Conservation (phyloP, 2,113 vertebrate genomes). For the Perognathus longimembris region DNA sequence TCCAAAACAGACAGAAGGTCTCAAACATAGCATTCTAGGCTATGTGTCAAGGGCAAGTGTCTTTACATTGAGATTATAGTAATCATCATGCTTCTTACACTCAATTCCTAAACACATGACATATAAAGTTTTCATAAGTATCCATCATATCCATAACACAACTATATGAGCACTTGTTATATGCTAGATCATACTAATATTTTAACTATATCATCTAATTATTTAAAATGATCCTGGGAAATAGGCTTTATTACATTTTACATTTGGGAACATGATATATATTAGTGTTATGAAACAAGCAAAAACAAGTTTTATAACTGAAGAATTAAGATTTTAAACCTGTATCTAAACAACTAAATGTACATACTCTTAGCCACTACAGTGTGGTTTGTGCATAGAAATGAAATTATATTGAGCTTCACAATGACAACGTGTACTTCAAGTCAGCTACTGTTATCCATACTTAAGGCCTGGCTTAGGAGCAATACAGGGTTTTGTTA, state of each 20-base stretch:
- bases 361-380: background rate
- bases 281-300: constrained; percentile 5
- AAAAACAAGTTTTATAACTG: background rate
- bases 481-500: background rate
- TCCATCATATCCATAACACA: background rate
- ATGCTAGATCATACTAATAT: background rate
- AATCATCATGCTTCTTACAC: background rate
- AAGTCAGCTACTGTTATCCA: background rate
- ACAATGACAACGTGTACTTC: background rate
- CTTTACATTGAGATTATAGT: background rate
- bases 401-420: background rate
- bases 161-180: background rate
- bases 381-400: background rate
- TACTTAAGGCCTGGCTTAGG: constrained; percentile 9
- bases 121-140: background rate
- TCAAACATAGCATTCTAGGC: background rate
- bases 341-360: background rate
- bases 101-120: background rate
- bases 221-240: constrained; percentile 21
- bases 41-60: background rate
- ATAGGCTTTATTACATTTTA: constrained; percentile 25
- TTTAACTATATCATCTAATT: constrained; percentile 14
- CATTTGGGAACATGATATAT: background rate
- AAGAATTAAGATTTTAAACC: constrained; percentile 36
- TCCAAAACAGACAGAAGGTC: background rate